A percentile compares a stretch with the other conserved stretches of the same genome.
These are phyloP conservation scores for Hippocampus barbouri DNA, from an alignment of 2,113 vertebrate species.

Conservation along the genomic window DNA sequence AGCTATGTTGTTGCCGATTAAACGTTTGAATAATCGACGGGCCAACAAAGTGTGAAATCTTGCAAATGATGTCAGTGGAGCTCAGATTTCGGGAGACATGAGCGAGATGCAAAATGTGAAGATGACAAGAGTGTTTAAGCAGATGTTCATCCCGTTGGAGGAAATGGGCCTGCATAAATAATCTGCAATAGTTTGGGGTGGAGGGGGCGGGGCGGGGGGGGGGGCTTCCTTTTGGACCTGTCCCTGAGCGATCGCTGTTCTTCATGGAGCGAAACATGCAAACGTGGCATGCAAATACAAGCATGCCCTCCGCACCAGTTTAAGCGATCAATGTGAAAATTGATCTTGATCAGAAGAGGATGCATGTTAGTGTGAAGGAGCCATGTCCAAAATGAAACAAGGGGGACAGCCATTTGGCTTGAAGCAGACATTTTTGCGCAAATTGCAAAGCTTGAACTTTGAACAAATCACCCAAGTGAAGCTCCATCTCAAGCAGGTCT, in stretches of 20 bases:
- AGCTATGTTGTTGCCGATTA: neutral
- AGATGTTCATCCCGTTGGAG: conserved; percentile 36
- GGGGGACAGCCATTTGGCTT: too few species aligned
- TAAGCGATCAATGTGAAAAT: neutral
- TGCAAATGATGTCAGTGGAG: neutral
- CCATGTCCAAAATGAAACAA: neutral
- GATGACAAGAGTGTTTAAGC: conserved; percentile 6
- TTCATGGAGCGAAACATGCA: neutral
- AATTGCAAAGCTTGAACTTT: too few species aligned
- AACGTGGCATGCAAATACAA: neutral
- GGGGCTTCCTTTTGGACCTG: conserved; percentile 11
- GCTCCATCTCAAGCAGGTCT: too few species aligned
- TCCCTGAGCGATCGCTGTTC: conserved; percentile 18
- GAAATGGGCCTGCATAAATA: conserved; percentile 46
- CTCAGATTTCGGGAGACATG: neutral
- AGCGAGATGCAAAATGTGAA: conserved; percentile 16
- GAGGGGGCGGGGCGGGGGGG: neutral
- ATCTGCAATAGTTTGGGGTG: conserved; percentile 3
- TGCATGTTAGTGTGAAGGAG: neutral
- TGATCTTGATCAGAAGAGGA: neutral
- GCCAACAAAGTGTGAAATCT: conserved; percentile 1
- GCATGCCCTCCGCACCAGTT: too few species aligned
- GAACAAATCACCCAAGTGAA: too few species aligned
- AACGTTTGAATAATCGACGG: neutral
- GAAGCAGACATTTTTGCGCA: too few species aligned